A percentile compares a stretch with the other conserved stretches of the same genome.
phyloP scores from a whole-genome alignment of 1,140 invertebrate genomes.

The Melanaphis sacchari region DNA sequence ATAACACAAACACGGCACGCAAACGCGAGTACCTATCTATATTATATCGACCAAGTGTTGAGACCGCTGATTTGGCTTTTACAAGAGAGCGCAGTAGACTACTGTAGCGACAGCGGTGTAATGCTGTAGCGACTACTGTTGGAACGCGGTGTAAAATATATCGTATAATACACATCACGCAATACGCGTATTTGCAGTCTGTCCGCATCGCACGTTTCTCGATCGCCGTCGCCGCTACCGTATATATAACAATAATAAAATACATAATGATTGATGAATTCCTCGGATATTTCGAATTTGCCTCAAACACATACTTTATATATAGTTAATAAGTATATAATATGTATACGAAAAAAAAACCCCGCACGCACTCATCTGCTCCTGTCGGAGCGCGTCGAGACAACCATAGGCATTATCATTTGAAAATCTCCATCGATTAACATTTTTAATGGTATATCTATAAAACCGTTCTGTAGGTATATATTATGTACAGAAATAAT shows the following conservation, averaged over 20 bases:
- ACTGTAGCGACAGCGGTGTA: neutral
- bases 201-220: neutral
- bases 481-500: neutral
- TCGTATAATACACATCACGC: neutral
- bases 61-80: no score
- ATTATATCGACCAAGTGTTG: no score
- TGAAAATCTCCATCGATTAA: slow-evolving; percentile 21
- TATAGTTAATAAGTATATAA: neutral
- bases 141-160: slow-evolving; percentile 3
- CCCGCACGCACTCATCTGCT: neutral
- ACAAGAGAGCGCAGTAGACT: neutral
- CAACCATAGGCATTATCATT: neutral
- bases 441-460: neutral
- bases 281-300: neutral
- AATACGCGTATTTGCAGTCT: neutral
- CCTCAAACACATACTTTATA: neutral
- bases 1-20: no score
- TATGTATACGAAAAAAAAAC: neutral
- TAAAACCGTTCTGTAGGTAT: neutral
- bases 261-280: slow-evolving; percentile 16
- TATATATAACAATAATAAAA: slow-evolving; percentile 15
- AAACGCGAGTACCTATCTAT: no score
- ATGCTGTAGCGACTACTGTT: neutral
- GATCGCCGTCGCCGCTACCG: neutral
- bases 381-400: neutral